These are phyloP conservation scores for Eulemur coronatus DNA, from an alignment of 2,797 vertebrate species.

Conservation along the genomic window DNA sequence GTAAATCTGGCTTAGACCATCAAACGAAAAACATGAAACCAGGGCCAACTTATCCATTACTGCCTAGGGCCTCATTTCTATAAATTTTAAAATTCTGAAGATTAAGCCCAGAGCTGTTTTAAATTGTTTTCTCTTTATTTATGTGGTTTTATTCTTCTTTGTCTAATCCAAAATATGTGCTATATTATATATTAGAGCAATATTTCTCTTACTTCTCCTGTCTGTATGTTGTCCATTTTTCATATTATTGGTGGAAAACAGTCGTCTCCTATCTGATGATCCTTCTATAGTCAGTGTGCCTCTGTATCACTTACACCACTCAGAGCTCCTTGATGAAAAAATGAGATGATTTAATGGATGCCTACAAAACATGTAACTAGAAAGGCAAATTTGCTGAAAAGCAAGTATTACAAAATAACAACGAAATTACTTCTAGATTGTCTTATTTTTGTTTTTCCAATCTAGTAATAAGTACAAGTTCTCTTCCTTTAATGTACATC, in stretches of 20 bases:
- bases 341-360: neutral
- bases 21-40: neutral
- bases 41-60: neutral
- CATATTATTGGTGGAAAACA: neutral
- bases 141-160: neutral
- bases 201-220: neutral
- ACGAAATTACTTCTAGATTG: neutral
- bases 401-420: neutral
- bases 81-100: neutral
- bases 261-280: neutral
- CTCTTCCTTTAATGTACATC: neutral
- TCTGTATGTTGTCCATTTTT: conserved; percentile 1
- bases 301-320: neutral
- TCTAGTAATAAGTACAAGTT: neutral
- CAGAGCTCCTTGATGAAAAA: neutral
- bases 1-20: neutral
- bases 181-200: neutral
- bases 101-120: neutral
- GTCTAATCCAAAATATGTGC: conserved; percentile 7
- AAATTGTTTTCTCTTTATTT: conserved; percentile 21
- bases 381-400: conserved; percentile 28
- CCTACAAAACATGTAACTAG: neutral
- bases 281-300: neutral
- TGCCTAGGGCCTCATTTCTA: neutral
- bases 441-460: neutral